A percentile compares a stretch with the other conserved stretches of the same genome.
phyloP scores from a whole-genome alignment of 2,888 invertebrate genomes.

The Serrognathus titanus region DNA sequence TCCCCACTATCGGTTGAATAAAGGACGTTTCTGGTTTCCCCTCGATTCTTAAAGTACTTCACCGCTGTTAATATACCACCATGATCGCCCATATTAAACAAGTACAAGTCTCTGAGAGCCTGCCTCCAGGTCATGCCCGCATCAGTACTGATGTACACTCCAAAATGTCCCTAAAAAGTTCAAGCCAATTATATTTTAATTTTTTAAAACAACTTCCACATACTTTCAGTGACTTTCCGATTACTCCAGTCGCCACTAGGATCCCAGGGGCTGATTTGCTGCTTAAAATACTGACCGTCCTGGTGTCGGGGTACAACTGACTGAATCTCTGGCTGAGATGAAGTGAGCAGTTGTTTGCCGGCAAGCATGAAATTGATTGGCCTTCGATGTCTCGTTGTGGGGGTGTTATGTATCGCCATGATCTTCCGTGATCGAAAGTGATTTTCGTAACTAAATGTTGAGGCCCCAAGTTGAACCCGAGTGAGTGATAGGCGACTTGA shows the following conservation, averaged over 20 bases:
- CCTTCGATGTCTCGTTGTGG: conserved; percentile 69
- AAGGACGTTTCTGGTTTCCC: conserved; percentile 73
- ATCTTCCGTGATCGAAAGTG: conserved; percentile 82
- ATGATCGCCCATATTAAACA: conserved; percentile 88
- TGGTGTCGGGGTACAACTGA: conserved; percentile 75
- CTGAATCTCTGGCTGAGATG: conserved; percentile 86
- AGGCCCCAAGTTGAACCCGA: conserved; percentile 59
- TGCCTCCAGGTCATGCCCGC: conserved; percentile 79
- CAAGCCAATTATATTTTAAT: not conserved
- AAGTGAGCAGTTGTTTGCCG: conserved; percentile 70
- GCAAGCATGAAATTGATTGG: conserved; percentile 59
- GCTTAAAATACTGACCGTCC: conserved; percentile 78
- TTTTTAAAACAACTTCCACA: conserved; percentile 1
- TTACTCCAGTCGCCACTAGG: conserved; percentile 80
- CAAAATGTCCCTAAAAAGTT: conserved; percentile 60
- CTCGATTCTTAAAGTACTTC: conserved; percentile 70
- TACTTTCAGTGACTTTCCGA: conserved; percentile 69
- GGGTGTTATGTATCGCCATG: conserved; percentile 74
- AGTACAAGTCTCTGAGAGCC: conserved; percentile 71
- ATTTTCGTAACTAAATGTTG: conserved; percentile 77
- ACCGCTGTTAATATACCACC: conserved; percentile 86
- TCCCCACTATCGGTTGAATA: conserved; percentile 87
- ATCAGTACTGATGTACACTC: conserved; percentile 76
- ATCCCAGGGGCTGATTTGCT: conserved; percentile 85
- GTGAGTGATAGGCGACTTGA: conserved; percentile 59